A percentile compares a stretch with the other conserved stretches of the same genome.
These are phyloP conservation scores for Cyprinus carpio DNA, from an alignment of 2,113 vertebrate species.

Conservation along the genomic window DNA sequence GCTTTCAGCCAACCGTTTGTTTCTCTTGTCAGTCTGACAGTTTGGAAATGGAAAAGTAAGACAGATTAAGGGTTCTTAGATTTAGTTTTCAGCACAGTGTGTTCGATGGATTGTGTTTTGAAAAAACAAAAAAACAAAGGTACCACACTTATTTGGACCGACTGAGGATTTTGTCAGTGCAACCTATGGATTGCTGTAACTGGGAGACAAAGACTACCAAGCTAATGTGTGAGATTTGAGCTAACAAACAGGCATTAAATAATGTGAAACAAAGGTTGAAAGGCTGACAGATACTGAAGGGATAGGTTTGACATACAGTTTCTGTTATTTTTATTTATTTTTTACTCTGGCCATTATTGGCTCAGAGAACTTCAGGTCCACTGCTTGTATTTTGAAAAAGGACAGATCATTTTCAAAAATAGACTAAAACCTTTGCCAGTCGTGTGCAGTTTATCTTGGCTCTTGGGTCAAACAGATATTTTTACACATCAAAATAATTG, in stretches of 20 bases:
- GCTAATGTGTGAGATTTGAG: conserved; percentile 26
- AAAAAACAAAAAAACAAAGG: conserved; percentile 43
- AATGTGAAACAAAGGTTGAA: conserved; percentile 10
- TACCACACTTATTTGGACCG: conserved; percentile 65
- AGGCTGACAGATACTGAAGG: neutral
- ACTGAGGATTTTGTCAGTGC: conserved; percentile 65
- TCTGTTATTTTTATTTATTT: neutral
- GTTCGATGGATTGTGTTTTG: conserved; percentile 63
- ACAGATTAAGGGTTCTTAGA: conserved; percentile 62
- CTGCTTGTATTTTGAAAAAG: neutral
- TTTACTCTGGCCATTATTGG: neutral
- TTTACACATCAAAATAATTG: neutral
- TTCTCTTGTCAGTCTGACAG: conserved; percentile 60
- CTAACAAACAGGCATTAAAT: neutral
- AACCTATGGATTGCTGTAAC: conserved; percentile 81
- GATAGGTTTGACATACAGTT: neutral
- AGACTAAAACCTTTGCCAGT: neutral
- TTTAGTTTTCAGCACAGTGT: conserved; percentile 64
- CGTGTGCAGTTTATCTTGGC: neutral
- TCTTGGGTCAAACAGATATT: neutral
- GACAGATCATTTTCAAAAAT: neutral
- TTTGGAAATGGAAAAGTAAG: conserved; percentile 54
- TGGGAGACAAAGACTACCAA: conserved; percentile 20
- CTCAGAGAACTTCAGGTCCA: neutral
- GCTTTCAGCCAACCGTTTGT: conserved; percentile 61